Conservation (phyloP, 1,140 invertebrate genomes). For the Pogonognathellus flavescens region DNA sequence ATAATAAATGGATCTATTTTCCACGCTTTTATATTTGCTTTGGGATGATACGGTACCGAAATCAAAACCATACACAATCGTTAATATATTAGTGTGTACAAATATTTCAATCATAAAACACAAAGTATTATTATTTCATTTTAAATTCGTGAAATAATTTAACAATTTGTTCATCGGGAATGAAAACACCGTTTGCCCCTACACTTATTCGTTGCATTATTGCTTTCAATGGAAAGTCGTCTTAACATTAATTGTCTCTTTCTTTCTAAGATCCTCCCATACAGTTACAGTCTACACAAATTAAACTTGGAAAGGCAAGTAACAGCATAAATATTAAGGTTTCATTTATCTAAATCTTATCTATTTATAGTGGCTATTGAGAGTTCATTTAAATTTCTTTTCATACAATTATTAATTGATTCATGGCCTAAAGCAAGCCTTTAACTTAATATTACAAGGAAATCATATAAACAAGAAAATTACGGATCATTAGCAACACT, state of each 20-base stretch:
- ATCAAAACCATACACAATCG: no score
- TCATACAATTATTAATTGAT: background rate
- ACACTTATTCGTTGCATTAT: slow-evolving; percentile 12
- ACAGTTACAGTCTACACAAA: background rate
- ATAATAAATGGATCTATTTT: no score
- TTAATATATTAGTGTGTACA: no score
- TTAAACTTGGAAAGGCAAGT: background rate
- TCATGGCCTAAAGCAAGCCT: background rate
- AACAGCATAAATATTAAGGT: background rate
- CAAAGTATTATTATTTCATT: slow-evolving; percentile 4
- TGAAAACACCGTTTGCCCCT: background rate
- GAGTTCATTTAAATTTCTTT: background rate
- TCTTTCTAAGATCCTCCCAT: background rate
- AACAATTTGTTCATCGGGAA: slow-evolving; percentile 15
- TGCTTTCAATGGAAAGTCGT: background rate
- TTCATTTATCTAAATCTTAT: background rate
- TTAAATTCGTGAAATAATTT: background rate
- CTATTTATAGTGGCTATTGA: background rate
- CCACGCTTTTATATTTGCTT: no score
- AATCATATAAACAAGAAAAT: slow-evolving; percentile 25
- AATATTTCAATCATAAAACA: background rate
- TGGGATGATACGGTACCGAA: no score
- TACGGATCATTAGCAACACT: background rate
- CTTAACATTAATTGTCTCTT: background rate
- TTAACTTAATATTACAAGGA: background rate